A percentile compares a stretch with the other conserved stretches of the same genome.
These are phyloP conservation scores for Mystacornis crossleyi DNA, from an alignment of 2,113 vertebrate genomes.

Conservation along the genomic window DNA sequence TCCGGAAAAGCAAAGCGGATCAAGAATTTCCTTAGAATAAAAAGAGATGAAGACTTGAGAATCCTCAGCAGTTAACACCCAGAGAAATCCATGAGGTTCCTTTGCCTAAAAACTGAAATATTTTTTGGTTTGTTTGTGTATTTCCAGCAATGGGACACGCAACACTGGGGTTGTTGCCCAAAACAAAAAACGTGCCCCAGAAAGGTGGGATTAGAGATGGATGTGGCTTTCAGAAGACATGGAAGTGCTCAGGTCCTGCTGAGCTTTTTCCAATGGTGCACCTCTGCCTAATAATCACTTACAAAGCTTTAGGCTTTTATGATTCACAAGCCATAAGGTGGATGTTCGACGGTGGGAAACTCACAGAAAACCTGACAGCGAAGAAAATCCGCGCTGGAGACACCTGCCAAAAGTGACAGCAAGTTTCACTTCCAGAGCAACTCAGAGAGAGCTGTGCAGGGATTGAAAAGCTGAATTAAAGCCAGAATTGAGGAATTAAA, in stretches of 20 bases:
- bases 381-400: not conserved
- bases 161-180: not conserved
- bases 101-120: not conserved
- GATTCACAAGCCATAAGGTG: constrained; percentile 23
- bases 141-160: fast-evolving
- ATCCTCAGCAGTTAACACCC: not conserved
- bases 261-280: not conserved
- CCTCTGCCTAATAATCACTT: not conserved
- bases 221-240: not conserved
- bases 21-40: not conserved
- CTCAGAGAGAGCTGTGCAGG: not conserved
- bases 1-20: not conserved
- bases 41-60: not conserved
- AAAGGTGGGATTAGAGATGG: not conserved
- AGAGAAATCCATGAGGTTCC: not conserved
- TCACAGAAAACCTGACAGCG: constrained; percentile 4
- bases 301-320: not conserved
- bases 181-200: not conserved
- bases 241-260: not conserved
- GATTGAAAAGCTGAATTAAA: not conserved
- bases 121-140: fast-evolving
- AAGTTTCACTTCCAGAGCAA: not conserved
- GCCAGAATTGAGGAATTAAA: constrained; percentile 1
- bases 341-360: constrained; percentile 1
- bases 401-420: constrained; percentile 1